These are phyloP conservation scores for Acanthosepion pharaonis DNA, from an alignment of 2,888 invertebrate genomes.

Conservation along the genomic window DNA sequence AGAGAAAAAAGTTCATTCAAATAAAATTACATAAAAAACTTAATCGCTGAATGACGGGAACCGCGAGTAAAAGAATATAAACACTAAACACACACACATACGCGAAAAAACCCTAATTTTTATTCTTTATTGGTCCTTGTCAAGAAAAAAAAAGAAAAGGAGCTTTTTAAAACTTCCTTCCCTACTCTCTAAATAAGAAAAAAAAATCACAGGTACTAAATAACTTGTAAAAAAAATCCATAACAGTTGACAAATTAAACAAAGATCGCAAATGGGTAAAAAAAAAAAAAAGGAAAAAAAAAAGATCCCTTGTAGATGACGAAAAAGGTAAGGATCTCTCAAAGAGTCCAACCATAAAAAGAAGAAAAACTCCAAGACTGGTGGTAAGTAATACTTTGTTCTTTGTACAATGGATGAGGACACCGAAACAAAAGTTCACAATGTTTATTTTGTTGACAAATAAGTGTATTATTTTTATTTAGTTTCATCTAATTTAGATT, in stretches of 20 bases:
- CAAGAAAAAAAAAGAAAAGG: no score
- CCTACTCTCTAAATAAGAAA: no score
- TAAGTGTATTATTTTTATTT: not conserved
- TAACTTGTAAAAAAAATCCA: no score
- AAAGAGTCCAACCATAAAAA: not conserved
- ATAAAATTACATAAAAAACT: not conserved
- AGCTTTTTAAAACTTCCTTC: no score
- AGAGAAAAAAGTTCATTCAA: not conserved
- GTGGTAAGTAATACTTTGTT: not conserved
- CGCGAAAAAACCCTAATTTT: not conserved
- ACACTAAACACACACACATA: not conserved
- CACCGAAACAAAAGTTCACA: not conserved
- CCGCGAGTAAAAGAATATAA: not conserved
- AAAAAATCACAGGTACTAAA: no score
- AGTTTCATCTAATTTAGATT: not conserved
- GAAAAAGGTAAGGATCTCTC: not conserved
- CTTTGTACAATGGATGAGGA: not conserved
- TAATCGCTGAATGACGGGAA: not conserved
- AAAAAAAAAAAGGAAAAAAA: no score
- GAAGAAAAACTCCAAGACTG: not conserved
- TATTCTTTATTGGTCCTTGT: not conserved
- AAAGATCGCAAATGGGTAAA: no score
- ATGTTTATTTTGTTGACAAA: not conserved
- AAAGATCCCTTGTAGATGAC: no score
- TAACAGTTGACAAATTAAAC: no score